phyloP scores from a whole-genome alignment of 1,140 invertebrate genomes.

The Drosophila seguyi region DNA sequence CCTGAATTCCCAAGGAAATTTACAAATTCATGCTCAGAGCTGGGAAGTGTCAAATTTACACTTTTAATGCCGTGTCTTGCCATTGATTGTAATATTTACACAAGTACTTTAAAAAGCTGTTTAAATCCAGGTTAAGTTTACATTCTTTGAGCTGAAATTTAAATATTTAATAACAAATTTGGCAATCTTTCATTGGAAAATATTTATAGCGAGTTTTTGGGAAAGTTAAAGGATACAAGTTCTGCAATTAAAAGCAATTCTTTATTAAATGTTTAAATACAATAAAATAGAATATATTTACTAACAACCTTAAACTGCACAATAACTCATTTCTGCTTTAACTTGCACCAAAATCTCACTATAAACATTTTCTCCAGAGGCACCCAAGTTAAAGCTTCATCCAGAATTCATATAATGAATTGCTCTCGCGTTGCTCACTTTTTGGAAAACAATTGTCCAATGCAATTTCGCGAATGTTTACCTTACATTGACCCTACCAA shows the following conservation, averaged over 20 bases:
- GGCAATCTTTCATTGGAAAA: neutral
- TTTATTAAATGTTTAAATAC: neutral
- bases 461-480: slow-evolving; percentile 43
- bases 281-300: neutral
- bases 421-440: slow-evolving; percentile 14
- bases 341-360: neutral
- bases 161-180: neutral
- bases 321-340: neutral
- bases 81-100: neutral
- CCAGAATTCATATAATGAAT: slow-evolving; percentile 12
- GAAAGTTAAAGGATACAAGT: neutral
- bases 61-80: neutral
- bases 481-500: slow-evolving; percentile 50
- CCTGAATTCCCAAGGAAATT: slow-evolving; percentile 25
- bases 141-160: neutral
- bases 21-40: slow-evolving; percentile 5
- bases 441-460: slow-evolving; percentile 37
- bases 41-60: neutral
- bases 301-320: neutral
- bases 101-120: neutral
- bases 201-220: neutral
- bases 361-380: too few species aligned
- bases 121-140: neutral
- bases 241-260: neutral
- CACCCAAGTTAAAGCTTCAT: neutral